phyloP scores from a whole-genome alignment of 2,888 invertebrate species.

The Epistrophe grossulariae region DNA sequence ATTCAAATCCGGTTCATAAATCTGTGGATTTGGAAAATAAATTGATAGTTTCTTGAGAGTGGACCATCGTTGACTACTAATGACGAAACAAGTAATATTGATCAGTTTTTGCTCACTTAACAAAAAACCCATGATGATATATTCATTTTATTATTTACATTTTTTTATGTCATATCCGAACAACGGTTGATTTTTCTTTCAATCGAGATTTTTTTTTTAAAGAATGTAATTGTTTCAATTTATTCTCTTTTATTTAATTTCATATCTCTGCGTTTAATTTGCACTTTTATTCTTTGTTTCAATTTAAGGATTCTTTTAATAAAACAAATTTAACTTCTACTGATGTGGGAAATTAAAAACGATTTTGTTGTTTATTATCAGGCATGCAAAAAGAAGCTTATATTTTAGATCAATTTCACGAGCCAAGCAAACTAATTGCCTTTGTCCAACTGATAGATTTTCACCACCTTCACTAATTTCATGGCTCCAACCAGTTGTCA shows the following conservation, averaged over 20 bases:
- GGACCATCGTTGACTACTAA: slow-evolving; percentile 85
- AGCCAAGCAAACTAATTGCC: slow-evolving; percentile 94
- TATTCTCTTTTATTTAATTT: slow-evolving; percentile 17
- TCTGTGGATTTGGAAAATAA: slow-evolving; percentile 87
- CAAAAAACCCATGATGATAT: not conserved
- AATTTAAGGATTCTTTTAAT: slow-evolving; percentile 11
- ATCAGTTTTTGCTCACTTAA: slow-evolving; percentile 83
- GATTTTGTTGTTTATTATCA: not conserved
- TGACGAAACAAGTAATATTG: slow-evolving; percentile 83
- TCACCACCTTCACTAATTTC: slow-evolving; percentile 96
- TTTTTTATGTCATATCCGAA: not conserved
- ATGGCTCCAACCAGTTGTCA: slow-evolving; percentile 91
- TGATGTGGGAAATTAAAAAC: slow-evolving; percentile 55
- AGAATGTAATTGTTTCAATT: slow-evolving; percentile 51
- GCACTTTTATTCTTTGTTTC: not conserved
- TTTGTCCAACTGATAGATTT: slow-evolving; percentile 94
- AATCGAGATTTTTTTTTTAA: not conserved
- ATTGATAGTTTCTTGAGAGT: slow-evolving; percentile 89
- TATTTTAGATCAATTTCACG: slow-evolving; percentile 81
- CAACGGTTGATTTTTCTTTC: too few species aligned
- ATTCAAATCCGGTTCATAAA: slow-evolving; percentile 70
- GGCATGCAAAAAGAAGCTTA: too few species aligned
- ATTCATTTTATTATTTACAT: slow-evolving; percentile 22
- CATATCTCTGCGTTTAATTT: slow-evolving; percentile 9
- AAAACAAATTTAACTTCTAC: slow-evolving; percentile 77